Conservation (phyloP, 2,113 vertebrate genomes). For the Oophaga pumilio region DNA sequence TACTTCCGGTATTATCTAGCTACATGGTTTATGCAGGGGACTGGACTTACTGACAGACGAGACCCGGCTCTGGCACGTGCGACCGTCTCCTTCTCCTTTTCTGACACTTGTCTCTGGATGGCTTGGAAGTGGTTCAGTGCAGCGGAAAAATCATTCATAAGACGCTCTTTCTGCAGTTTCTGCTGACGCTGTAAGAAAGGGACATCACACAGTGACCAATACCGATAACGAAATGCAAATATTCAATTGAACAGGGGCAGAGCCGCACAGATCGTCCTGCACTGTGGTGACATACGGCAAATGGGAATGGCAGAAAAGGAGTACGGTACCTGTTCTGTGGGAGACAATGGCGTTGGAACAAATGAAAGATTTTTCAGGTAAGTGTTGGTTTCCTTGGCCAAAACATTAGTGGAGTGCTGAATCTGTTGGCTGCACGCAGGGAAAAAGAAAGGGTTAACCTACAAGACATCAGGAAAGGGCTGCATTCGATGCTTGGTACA, state of each 20-base stretch:
- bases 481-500: no score
- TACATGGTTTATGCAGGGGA: neutral
- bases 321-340: conserved; percentile 84
- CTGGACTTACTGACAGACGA: conserved; percentile 78
- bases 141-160: conserved; percentile 94
- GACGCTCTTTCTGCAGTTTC: conserved; percentile 91
- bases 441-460: conserved; percentile 7
- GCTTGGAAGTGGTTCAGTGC: conserved; percentile 93
- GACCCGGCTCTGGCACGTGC: conserved; percentile 89
- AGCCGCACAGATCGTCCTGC: no score
- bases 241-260: no score
- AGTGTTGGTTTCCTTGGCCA: conserved; percentile 95
- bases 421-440: conserved; percentile 81
- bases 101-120: conserved; percentile 85
- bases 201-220: neutral
- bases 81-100: conserved; percentile 90
- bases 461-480: neutral
- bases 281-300: no score
- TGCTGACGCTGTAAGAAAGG: conserved; percentile 84
- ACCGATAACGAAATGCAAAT: neutral
- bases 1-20: neutral
- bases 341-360: conserved; percentile 77
- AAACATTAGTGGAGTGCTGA: conserved; percentile 89
- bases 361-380: conserved; percentile 89
- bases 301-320: neutral